These are phyloP conservation scores for Cephus runcator DNA, from an alignment of 2,888 invertebrate species.

Conservation along the genomic window DNA sequence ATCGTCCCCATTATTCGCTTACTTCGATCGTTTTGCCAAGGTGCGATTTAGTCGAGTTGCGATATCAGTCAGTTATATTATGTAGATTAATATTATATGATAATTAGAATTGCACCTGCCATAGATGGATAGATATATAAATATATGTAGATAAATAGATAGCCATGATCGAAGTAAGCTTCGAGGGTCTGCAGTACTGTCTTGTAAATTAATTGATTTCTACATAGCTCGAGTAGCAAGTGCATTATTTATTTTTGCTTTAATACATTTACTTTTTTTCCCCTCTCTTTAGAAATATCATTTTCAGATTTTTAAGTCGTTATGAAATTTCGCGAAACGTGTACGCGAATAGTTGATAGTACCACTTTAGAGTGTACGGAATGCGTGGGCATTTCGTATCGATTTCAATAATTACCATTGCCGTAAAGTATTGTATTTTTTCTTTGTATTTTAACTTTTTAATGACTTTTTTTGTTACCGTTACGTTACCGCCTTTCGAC, in stretches of 20 bases:
- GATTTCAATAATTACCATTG: not conserved
- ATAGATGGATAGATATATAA: not conserved
- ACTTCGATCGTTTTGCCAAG: not conserved
- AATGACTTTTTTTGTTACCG: not conserved
- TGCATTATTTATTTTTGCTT: not conserved
- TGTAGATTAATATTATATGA: not conserved
- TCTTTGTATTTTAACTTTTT: not conserved
- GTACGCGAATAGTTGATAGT: not conserved
- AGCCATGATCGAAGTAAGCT: not conserved
- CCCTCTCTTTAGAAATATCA: not conserved
- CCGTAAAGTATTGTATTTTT: not conserved
- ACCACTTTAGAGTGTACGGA: not conserved
- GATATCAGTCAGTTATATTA: not conserved
- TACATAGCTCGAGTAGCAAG: not conserved
- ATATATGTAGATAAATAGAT: not conserved
- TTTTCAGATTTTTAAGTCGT: not conserved
- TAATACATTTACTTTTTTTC: not conserved
- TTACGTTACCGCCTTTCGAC: not conserved
- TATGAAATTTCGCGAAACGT: not conserved
- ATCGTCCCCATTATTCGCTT: not conserved
- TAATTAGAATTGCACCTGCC: not conserved
- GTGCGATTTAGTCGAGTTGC: not conserved
- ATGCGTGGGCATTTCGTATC: not conserved
- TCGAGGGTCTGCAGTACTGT: not conserved
- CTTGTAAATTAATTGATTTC: not conserved